Evolutionary conservation across 2,797 vertebrate genomes (phyloP), one percentile per base, ranked within the genome.

Genomic region (Melanotaenia pygmaea): DNA sequence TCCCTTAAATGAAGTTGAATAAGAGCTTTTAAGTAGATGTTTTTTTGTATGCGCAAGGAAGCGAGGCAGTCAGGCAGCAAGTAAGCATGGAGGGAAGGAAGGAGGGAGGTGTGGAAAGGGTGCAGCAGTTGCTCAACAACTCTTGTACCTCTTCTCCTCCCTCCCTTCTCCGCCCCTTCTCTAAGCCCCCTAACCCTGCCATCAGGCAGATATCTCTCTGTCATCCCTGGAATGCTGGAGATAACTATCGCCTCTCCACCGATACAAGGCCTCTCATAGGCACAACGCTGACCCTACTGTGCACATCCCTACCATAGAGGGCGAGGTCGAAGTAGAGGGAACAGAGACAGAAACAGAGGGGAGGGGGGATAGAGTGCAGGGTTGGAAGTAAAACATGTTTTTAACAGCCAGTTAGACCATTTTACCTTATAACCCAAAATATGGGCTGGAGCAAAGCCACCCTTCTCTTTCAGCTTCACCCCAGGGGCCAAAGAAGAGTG

Each of bases 161-260:
- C 72, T 82, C 80, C 81, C 79, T 76, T 86, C 79, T 80, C 89
- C 81, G 43, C 89, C 83, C 85, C 85, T 87, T 84, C 79, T 83
- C 83, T 86, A 89, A 88, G 85, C 91, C 87, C 87, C 81, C 90
- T 83, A 93, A 91, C 90, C 88, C 87, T 86, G 90, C 92, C 93
- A 93, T 93, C 91, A 91, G 89, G 87, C 90, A 92, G 90, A 91
- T 92, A 95, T 95, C 95, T 96, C 95, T 94, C 93, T 96, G 95
- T 95, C 94, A 97, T 97, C 94, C 94, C 91, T 96, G 95, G 96
- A 98, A 97, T 97, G 96, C 94, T 91, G 93, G 88, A 95, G 95
- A 97, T 97, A 96, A 86, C 95, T 94, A 97, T 96, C 96, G 88
- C 94, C 92, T 95, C 94, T 93, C 85, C 89, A 89, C 88, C 65